Base-by-base conservation (phyloP, 1,140 invertebrate genomes). In the Triops cancriformis region DNA sequence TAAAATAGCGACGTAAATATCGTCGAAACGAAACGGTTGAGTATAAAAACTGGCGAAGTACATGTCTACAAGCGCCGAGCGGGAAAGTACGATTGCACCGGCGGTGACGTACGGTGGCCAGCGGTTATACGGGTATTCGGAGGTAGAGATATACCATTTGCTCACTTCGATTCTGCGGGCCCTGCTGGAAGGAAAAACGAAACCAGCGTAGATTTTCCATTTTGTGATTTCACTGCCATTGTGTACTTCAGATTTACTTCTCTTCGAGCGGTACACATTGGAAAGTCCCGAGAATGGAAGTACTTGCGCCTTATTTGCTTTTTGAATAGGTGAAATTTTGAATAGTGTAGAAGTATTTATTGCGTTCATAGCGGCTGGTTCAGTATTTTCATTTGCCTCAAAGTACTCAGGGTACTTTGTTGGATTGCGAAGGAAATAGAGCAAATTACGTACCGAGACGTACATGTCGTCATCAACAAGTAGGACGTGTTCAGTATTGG, bases 401-500 rank as follows among this genome's bases (percentile, higher is more conserved):
- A 84, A 81, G 75, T 85, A 83, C 27, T 81, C 84, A 12, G 91
- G 91, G 85, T 93, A 93, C 78, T 89, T 85, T 1, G 86, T 84
- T 3, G 92, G 92, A 84, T 92, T 89, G 77, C 90, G 86, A 4
- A 94, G 80, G 83, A 93, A 94, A 76, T 89, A 86, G 11, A 96
- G 84, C 12, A 96, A 85, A 87, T 97, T 97, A 83, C 92, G 94
- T 0, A 92, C 89, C 1, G 94, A 96, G 26, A 97, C 89, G 83
- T 95, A 97, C 86, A 95, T 94, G 83, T 97, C 95, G 83, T 98
- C 95, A 84, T 97, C 95, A 14, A 92, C 89, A 85, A 97, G 96
- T 82, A 96, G 88, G 79, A 94, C 93, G 85, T 91, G 96, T 80
- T 92, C 90, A 0, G 93, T 90, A 43, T 88, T 88, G 0, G 87